These are phyloP conservation scores for Dasysyrphus albostriatus DNA, from an alignment of 2,888 invertebrate species.

Conservation along the genomic window DNA sequence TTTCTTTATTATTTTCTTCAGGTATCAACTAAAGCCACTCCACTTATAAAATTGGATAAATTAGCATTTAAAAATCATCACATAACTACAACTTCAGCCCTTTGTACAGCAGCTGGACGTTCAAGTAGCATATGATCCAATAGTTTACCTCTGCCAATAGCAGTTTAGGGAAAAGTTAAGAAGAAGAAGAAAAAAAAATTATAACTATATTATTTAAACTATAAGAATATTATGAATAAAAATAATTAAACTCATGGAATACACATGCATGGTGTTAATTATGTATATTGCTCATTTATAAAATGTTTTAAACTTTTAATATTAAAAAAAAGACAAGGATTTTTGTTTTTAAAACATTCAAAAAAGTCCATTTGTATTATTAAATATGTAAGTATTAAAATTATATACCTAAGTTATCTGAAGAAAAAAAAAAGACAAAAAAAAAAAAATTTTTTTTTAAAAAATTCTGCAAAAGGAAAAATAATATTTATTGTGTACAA, in stretches of 20 bases:
- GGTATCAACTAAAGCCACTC: slow-evolving; percentile 79
- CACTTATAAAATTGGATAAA: slow-evolving; percentile 79
- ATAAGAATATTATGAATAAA: slow-evolving; percentile 7
- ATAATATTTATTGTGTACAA: slow-evolving; percentile 10
- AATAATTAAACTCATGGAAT: slow-evolving; percentile 11
- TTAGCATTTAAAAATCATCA: slow-evolving; percentile 80
- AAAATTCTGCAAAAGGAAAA: neutral
- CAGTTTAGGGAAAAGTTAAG: slow-evolving; percentile 65
- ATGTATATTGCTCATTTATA: slow-evolving; percentile 45
- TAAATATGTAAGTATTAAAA: neutral
- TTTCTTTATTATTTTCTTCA: slow-evolving; percentile 35
- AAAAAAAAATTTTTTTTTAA: neutral
- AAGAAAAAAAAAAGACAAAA: neutral
- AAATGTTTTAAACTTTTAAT: slow-evolving; percentile 37
- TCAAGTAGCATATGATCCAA: slow-evolving; percentile 82
- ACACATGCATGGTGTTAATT: slow-evolving; percentile 26
- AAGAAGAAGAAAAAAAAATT: neutral
- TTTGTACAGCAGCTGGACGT: slow-evolving; percentile 81
- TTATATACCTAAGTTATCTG: neutral
- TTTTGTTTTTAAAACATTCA: slow-evolving; percentile 26
- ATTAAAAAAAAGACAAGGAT: slow-evolving; percentile 9
- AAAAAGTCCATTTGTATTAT: slow-evolving; percentile 18
- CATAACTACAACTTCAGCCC: slow-evolving; percentile 82
- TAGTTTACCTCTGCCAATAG: slow-evolving; percentile 70
- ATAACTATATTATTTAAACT: neutral